Percentiles rank a stretch among this genome's conserved stretches.
These are phyloP conservation scores for Lycophotia porphyrea DNA, from an alignment of 2,888 invertebrate genomes.

Conservation along the genomic window DNA sequence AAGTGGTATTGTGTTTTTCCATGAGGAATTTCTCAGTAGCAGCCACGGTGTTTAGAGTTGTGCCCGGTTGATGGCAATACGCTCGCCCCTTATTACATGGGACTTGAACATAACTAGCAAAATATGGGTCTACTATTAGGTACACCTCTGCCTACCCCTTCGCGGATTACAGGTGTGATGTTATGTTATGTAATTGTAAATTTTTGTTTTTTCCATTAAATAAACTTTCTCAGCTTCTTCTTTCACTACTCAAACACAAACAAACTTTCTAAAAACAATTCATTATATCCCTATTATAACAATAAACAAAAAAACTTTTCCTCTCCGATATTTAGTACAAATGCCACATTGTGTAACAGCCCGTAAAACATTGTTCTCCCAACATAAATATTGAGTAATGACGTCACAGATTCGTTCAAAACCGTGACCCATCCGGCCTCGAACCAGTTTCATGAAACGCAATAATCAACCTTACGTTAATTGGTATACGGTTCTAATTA, in stretches of 20 bases:
- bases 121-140: no score
- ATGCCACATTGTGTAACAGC: conserved; percentile 36
- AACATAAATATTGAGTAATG: conserved; percentile 49
- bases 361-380: conserved; percentile 43
- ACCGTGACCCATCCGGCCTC: conserved; percentile 44
- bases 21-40: no score
- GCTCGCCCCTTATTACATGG: no score
- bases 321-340: conserved; percentile 15
- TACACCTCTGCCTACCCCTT: no score
- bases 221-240: background rate
- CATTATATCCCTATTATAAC: conserved; percentile 17
- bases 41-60: no score
- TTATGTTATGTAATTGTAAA: no score
- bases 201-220: background rate
- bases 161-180: no score
- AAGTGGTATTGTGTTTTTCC: no score
- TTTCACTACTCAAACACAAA: conserved; percentile 3
- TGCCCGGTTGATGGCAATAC: no score
- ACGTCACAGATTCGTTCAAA: conserved; percentile 44
- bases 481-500: conserved; percentile 41
- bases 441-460: conserved; percentile 18
- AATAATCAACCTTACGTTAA: conserved; percentile 47
- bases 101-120: no score
- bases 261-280: conserved; percentile 22
- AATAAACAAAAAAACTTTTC: conserved; percentile 10